Evolutionary conservation across 2,888 invertebrate species (phyloP), one percentile per base, ranked within the genome.

Genomic region (Andricus quercusramuli): DNA sequence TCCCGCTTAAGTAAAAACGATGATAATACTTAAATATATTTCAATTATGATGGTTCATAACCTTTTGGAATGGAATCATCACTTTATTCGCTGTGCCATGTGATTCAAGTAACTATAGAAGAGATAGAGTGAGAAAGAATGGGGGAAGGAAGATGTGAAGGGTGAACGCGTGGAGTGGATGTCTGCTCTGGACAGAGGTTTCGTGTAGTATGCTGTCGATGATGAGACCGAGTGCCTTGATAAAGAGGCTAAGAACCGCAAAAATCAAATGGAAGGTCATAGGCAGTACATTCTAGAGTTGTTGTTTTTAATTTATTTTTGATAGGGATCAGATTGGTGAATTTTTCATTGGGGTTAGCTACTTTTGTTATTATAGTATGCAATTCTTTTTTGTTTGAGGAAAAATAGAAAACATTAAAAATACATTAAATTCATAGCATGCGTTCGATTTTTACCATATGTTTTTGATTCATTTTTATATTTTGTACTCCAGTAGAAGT

Each of bases 151-250:
- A 78, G 76, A 68, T 70, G n/a, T 64, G 47, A 41, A 17, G 66
- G 29, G 66, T 59, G 78, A 70, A n/a, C 2, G 62, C 44, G 64
- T 70, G 80, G 80, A 81, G 80, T 81, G 80, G 80, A 84, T 82
- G 85, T 80, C 84, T 84, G 85, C 81, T 86, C 84, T 84, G 86
- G 85, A 87, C 88, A 86, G 84, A 88, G 80, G 83, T 81, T 84
- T 84, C 78, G 80, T 81, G 85, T 82, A 82, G 83, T 84, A 85
- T 80, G 82, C 84, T 80, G 83, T 74, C 82, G 68, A 68, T 62
- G 83, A 86, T 88, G 82, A 82, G 86, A 88, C 88, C 85, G 86
- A 88, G 84, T 82, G 82, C 84, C 79, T 77, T 83, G 88, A 88
- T 88, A 88, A 86, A 13, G 81, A 86, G 82, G 20, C 29, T 32